phyloP scores from a whole-genome alignment of 1,140 invertebrate genomes.

The Periplaneta americana region DNA sequence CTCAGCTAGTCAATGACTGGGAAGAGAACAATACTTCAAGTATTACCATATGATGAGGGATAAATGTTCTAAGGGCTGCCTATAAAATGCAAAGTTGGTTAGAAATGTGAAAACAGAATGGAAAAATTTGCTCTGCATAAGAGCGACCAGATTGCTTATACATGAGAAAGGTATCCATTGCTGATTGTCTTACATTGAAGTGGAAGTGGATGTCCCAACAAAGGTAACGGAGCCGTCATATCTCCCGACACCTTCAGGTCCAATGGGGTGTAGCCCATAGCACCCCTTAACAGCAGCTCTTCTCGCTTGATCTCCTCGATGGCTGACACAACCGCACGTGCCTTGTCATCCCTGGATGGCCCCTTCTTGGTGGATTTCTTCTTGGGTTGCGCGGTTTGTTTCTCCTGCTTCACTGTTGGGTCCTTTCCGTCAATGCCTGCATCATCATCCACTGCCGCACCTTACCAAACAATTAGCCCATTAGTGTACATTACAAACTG shows the following conservation, averaged over 20 bases:
- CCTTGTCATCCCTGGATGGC: constrained; percentile 12
- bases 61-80: no score
- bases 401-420: neutral
- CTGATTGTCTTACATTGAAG: neutral
- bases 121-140: no score
- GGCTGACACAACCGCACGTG: constrained; percentile 13
- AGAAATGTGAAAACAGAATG: no score
- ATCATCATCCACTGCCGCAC: neutral
- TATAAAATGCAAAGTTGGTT: no score
- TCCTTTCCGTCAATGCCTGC: neutral
- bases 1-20: no score
- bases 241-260: constrained; percentile 1
- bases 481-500: neutral
- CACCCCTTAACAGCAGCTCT: constrained; percentile 12
- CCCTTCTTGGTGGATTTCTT: constrained; percentile 3
- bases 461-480: neutral
- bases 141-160: no score
- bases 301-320: constrained; percentile 17
- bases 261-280: neutral
- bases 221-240: constrained; percentile 5
- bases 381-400: neutral
- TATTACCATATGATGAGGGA: no score
- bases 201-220: neutral
- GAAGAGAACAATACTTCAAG: no score
- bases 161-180: no score